Conservation (phyloP, 2,888 invertebrate genomes). For the Himalopsyche tibetana region DNA sequence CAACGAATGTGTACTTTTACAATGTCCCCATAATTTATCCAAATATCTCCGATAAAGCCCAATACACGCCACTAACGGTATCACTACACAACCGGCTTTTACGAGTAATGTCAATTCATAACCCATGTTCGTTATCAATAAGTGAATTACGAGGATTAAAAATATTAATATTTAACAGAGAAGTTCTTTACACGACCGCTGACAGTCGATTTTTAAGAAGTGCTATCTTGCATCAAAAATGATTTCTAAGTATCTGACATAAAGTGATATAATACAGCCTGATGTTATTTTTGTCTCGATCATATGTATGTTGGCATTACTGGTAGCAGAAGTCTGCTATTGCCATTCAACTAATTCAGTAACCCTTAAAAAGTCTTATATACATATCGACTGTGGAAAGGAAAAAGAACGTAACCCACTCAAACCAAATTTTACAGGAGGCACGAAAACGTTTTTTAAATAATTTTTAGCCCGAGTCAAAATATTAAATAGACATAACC, state of each 20-base stretch:
- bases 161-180: background rate
- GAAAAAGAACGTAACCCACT: no score
- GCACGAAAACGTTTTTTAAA: no score
- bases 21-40: slow-evolving; percentile 74
- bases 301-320: background rate
- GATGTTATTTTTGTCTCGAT: background rate
- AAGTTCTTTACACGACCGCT: background rate
- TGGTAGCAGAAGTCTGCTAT: background rate
- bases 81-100: slow-evolving; percentile 34
- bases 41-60: slow-evolving; percentile 72
- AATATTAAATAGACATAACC: no score
- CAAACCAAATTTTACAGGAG: no score
- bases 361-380: no score
- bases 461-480: no score
- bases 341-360: no score
- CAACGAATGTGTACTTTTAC: slow-evolving; percentile 76
- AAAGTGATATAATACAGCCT: background rate
- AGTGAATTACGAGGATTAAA: background rate
- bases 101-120: slow-evolving; percentile 26
- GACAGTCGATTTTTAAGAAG: background rate
- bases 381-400: no score
- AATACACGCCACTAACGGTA: slow-evolving; percentile 3
- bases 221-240: no score
- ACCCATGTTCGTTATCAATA: background rate
- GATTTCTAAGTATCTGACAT: background rate